Base-by-base conservation (phyloP, 2,888 invertebrate species). In the Ormyrus thymus region DNA sequence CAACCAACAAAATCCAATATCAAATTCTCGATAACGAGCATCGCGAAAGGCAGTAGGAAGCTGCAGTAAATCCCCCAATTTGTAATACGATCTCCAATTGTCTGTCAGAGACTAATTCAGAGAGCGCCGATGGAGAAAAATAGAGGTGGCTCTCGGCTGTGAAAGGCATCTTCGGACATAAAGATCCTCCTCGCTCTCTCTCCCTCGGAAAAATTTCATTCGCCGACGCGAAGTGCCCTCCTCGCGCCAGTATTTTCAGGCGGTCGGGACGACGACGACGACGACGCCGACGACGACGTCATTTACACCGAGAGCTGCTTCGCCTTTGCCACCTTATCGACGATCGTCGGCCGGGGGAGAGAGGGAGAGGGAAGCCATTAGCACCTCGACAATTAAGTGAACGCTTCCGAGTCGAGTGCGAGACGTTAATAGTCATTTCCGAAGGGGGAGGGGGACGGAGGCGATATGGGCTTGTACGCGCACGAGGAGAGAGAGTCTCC, bases 301-400 rank as follows among this genome's bases (percentile, higher is more conserved):
- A 82, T 84, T 84, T 83, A 81, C 29, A 29, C 81, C 80, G 4
- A 81, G 78, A 72, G 72, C 58, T 64, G 68, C 79, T 85, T 29
- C 61, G 15, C 29, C 53, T 6, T 64, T n/a, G 56, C 0, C 58
- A 76, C 53, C 64, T 72, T 77, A 72, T 70, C 70, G 61, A 29
- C 7, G 15, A 69, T 76, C 75, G 69, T 64, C 64, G 70, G 29
- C 8, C 64, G 64, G 48, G 43, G 29, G 13, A 43, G 15, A 48
- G 66, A 72, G 78, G 76, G 71, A 82, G 79, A 79, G 82, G 48
- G 43, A 53, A 45, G 61, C 86, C 86, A 86, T 87, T 86, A 86
- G 84, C 86, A 84, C 84, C 86, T 85, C 83, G 83, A 84, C 87
- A 87, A 86, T 87, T 86, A 86, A 87, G 85, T 82, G 85, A 85